A percentile compares a stretch with the other conserved stretches of the same genome.
phyloP scores from a whole-genome alignment of 2,797 vertebrate genomes.

The Micropoecilia bifurca region DNA sequence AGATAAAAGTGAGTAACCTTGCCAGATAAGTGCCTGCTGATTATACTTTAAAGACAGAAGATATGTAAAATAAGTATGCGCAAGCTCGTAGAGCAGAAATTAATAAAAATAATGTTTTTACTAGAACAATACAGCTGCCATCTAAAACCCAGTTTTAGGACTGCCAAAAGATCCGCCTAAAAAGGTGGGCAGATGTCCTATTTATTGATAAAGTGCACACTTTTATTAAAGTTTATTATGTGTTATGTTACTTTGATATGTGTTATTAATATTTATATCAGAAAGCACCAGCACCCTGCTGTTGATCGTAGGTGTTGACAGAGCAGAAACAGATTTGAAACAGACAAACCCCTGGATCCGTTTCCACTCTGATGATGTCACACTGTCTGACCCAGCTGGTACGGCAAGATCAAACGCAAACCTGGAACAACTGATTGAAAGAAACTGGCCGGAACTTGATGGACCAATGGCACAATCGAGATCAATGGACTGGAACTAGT shows the following conservation, averaged over 20 bases:
- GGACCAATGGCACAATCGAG: no score
- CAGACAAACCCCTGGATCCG: not conserved
- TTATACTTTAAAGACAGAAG: not conserved
- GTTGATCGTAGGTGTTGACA: not conserved
- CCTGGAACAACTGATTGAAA: not conserved
- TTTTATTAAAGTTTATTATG: not conserved
- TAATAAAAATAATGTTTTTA: not conserved
- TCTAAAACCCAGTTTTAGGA: not conserved
- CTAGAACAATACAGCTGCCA: not conserved
- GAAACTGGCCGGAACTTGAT: not conserved
- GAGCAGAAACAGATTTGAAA: not conserved
- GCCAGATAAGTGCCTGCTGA: not conserved
- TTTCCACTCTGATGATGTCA: not conserved
- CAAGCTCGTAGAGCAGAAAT: not conserved
- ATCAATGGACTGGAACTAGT: not conserved
- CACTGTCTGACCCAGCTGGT: not conserved
- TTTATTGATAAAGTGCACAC: not conserved
- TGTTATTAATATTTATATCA: not conserved
- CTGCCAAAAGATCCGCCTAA: no score
- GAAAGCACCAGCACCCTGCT: not conserved
- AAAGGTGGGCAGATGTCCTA: not conserved
- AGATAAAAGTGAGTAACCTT: not conserved
- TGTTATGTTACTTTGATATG: not conserved
- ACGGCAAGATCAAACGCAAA: not conserved
- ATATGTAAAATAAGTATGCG: not conserved